phyloP scores from a whole-genome alignment of 2,113 vertebrate species.

The Siniperca chuatsi region DNA sequence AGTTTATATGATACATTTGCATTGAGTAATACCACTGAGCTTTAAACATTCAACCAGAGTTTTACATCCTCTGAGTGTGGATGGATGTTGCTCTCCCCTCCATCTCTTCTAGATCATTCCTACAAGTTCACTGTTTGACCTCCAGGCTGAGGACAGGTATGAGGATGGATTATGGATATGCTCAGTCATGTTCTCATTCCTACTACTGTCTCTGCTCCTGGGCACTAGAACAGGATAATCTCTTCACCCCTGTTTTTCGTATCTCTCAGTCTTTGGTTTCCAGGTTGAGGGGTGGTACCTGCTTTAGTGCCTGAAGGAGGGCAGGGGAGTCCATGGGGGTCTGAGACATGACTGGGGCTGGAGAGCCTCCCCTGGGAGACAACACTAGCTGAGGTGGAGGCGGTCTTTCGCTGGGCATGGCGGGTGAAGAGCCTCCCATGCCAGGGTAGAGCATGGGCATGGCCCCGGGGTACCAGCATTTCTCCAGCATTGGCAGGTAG shows the following conservation, averaged over 20 bases:
- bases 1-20: slow-evolving; percentile 65
- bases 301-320: slow-evolving; percentile 95
- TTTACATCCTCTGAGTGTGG: slow-evolving; percentile 23
- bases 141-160: slow-evolving; percentile 46
- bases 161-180: slow-evolving; percentile 64
- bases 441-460: slow-evolving; percentile 92
- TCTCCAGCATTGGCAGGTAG: slow-evolving; percentile 98
- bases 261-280: slow-evolving; percentile 96
- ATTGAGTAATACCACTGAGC: slow-evolving; percentile 63
- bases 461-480: slow-evolving; percentile 96
- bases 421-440: slow-evolving; percentile 85
- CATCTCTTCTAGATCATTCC: slow-evolving; percentile 28
- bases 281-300: slow-evolving; percentile 93
- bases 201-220: slow-evolving; percentile 23
- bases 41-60: slow-evolving; percentile 75
- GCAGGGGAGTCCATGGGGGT: slow-evolving; percentile 93
- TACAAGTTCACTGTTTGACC: slow-evolving; percentile 48
- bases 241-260: slow-evolving; percentile 19
- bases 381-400: slow-evolving; percentile 83
- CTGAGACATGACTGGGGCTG: slow-evolving; percentile 81
- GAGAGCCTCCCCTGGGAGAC: slow-evolving; percentile 92
- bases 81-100: slow-evolving; percentile 31
- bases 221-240: slow-evolving; percentile 20
- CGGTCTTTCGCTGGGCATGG: slow-evolving; percentile 88
- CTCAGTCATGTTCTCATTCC: slow-evolving; percentile 59